phyloP scores from a whole-genome alignment of 2,797 vertebrate genomes.

The Sarcoramphus papa region DNA sequence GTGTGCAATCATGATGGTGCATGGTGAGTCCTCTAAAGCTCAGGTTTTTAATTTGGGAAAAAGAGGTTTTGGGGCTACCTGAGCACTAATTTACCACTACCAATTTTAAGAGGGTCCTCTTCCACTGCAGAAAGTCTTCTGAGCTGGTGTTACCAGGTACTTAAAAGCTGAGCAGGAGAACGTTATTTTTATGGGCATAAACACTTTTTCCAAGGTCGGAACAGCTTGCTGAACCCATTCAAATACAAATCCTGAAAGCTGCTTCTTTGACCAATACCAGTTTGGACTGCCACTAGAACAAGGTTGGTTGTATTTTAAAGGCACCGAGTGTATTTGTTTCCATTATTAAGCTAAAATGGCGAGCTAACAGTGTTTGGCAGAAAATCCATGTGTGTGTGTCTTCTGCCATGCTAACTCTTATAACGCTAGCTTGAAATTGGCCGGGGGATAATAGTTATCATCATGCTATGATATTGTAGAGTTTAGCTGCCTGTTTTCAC shows the following conservation, averaged over 20 bases:
- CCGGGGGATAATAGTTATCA: background rate
- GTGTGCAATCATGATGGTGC: background rate
- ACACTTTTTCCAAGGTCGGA: background rate
- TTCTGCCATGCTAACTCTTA: background rate
- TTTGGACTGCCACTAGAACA: background rate
- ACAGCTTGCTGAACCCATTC: background rate
- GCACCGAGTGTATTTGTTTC: background rate
- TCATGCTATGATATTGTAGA: background rate
- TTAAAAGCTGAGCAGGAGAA: background rate
- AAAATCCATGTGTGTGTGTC: background rate
- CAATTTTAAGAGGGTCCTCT: background rate
- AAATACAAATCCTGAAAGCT: background rate
- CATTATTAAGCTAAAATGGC: background rate
- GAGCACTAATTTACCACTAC: background rate
- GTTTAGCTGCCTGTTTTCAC: background rate
- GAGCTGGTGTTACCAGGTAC: background rate
- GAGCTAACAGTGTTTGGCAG: background rate
- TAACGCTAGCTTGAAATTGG: background rate
- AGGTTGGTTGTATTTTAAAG: background rate
- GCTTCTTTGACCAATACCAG: background rate
- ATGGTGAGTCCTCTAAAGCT: background rate
- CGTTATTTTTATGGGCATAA: background rate
- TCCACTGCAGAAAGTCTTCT: background rate
- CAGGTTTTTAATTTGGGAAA: background rate
- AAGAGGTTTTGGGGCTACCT: background rate